Conservation (phyloP, 2,113 vertebrate species). For the Myxocyprinus asiaticus region DNA sequence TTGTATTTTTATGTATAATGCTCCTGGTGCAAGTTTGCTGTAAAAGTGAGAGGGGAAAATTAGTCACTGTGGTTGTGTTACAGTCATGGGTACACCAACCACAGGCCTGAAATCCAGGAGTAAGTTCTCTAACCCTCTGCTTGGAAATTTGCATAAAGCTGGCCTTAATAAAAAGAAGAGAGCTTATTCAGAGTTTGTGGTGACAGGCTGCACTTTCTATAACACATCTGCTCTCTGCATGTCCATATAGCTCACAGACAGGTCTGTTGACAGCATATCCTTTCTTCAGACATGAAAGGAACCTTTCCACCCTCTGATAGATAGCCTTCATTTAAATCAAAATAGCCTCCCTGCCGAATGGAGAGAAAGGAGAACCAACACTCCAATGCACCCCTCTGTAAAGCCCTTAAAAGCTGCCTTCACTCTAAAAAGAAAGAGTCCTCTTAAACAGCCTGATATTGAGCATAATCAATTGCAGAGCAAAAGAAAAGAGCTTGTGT, state of each 20-base stretch:
- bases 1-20: neutral
- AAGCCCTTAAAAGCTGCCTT: constrained; percentile 56
- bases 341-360: constrained; percentile 69
- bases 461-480: constrained; percentile 61
- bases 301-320: constrained; percentile 72
- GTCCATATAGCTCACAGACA: constrained; percentile 73
- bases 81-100: constrained; percentile 47
- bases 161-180: constrained; percentile 51
- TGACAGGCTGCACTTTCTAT: constrained; percentile 64
- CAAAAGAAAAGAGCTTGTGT: constrained; percentile 48
- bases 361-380: constrained; percentile 73
- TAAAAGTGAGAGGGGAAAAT: constrained; percentile 47
- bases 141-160: constrained; percentile 72
- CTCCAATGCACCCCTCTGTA: constrained; percentile 56
- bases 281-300: constrained; percentile 74
- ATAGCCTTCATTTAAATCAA: constrained; percentile 84
- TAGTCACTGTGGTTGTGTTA: constrained; percentile 49
- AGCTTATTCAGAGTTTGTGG: constrained; percentile 50
- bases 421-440: constrained; percentile 52
- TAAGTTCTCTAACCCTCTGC: constrained; percentile 57
- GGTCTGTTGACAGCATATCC: constrained; percentile 70
- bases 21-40: constrained; percentile 29
- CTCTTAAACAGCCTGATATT: constrained; percentile 71
- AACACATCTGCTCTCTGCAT: constrained; percentile 80
- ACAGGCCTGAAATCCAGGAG: constrained; percentile 10